Base-by-base conservation (phyloP, 2,888 invertebrate species). In the Drosophila affinis region DNA sequence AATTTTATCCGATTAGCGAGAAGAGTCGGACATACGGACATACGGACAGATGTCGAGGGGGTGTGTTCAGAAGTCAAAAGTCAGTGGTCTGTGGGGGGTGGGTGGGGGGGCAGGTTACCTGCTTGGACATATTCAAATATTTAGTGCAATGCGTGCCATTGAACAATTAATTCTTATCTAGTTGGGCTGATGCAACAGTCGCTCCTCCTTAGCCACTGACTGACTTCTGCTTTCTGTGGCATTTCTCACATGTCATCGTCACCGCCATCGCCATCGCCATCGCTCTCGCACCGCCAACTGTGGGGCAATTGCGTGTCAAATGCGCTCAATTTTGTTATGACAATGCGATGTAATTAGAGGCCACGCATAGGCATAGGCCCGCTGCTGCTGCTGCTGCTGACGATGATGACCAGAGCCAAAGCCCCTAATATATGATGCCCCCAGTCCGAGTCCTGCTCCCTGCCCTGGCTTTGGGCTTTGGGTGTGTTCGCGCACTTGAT, bases 1-100 rank as follows among this genome's bases (percentile, higher is more conserved):
- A 91, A 90, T 91, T 91, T 91, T 91, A 91, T 91, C 91, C 91
- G 91, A 91, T 91, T 91, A 91, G 89, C 75, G 68, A 48, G 53
- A 57, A 65, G 72, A 76, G 77, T 74, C 71, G 61, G 51, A 59
- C 48, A 46, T 24, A 68, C 57, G 70, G 63, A 6, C 34, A 10
- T 71, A 67, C 76, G 72, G 77, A 72, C 68, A 10, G 24, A 70
- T 21, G 21, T 21, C 51, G 55, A 62, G 75, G 72, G 75, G 75
- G 76, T 52, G 58, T 69, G 79, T 79, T 76, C 71, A 79, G 21
- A 21, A 39, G 39, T n/a, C 39, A 39, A 3, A 39, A 39, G 79
- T 82, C 79, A 76, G 69, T 71, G 72, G 34, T 34, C 34, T 49
- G 65, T 55, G n/a, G n/a, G n/a, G n/a, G n/a, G n/a, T n/a, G n/a